phyloP scores from a whole-genome alignment of 1,140 invertebrate genomes.

The Bathynomus jamesi region DNA sequence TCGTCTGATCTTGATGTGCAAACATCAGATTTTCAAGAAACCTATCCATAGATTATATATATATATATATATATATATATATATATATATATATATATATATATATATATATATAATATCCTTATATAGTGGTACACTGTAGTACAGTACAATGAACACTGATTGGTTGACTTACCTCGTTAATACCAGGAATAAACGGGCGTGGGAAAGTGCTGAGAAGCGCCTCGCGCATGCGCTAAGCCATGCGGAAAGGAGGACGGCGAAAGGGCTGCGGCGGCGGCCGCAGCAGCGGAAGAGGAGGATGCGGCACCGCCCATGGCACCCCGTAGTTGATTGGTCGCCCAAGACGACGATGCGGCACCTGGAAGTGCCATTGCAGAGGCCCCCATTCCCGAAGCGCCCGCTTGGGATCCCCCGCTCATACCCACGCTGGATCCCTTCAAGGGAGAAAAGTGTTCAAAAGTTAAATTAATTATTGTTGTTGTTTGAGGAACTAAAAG shows the following conservation, averaged over 20 bases:
- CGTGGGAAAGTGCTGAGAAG: neutral
- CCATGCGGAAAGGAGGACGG: neutral
- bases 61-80: too few relatives aligned
- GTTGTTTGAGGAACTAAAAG: neutral
- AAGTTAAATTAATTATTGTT: neutral
- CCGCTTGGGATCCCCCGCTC: neutral
- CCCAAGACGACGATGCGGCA: neutral
- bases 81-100: too few relatives aligned
- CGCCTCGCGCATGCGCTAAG: neutral
- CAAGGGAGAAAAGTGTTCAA: neutral
- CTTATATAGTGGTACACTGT: too few relatives aligned
- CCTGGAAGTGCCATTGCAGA: neutral
- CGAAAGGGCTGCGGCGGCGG: neutral
- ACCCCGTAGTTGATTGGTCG: neutral
- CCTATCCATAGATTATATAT: too few relatives aligned
- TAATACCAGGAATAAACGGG: neutral
- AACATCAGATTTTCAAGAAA: too few relatives aligned
- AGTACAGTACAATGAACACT: too few relatives aligned
- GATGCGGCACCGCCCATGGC: neutral
- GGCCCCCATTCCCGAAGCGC: neutral
- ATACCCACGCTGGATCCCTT: neutral
- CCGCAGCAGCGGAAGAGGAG: neutral
- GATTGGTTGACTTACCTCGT: too few relatives aligned
- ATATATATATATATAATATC: too few relatives aligned
- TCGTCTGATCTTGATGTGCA: too few relatives aligned